Evolutionary conservation across 2,113 vertebrate genomes (phyloP), one percentile per base, ranked within the genome.

Genomic region (Oryzias melastigma): DNA sequence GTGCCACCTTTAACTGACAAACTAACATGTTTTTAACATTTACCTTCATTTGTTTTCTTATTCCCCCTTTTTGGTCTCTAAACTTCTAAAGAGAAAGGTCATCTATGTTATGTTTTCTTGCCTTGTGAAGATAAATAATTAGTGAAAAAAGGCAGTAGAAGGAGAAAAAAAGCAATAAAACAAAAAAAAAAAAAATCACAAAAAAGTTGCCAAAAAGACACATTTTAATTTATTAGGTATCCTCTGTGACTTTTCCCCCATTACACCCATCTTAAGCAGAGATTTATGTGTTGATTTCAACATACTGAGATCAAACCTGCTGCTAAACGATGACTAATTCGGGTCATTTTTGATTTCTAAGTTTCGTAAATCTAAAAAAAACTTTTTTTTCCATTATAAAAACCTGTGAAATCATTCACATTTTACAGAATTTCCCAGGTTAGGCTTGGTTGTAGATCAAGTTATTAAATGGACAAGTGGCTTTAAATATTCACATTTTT

Each of bases 211-310:
- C 52, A 62, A 82, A 51, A 75, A 85, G 81, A 87, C 86, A 86
- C 87, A 72, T 69, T 81, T 91, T 75, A 89, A 88, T 90, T 90
- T 77, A 90, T 88, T 89, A 85, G 70, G 71, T 61, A 72, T 87
- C 78, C 73, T 86, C 69, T 72, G 84, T 64, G 78, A 88, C 83
- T 86, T 82, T 78, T 85, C 85, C 55, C 53, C 10, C 42, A 14
- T 15, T 48, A 58, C 57, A 62, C 67, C 72, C 50, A 75, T 5
- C 79, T 67, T 73, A 74, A 61, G 69, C 80, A 68, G 77, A 83
- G 57, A 65, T 27, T 42, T 41, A 15, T 18, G 42, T 3, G 6
- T 18, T 25, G 41, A 56, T 15, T 46, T 43, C 5, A 57, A 51
- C 43, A 55, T 48, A 58, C 17, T 27, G 20, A 52, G 29, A 52